Evolutionary conservation across 2,888 invertebrate genomes (phyloP).

Genomic region (Luffia ferchaultella): DNA sequence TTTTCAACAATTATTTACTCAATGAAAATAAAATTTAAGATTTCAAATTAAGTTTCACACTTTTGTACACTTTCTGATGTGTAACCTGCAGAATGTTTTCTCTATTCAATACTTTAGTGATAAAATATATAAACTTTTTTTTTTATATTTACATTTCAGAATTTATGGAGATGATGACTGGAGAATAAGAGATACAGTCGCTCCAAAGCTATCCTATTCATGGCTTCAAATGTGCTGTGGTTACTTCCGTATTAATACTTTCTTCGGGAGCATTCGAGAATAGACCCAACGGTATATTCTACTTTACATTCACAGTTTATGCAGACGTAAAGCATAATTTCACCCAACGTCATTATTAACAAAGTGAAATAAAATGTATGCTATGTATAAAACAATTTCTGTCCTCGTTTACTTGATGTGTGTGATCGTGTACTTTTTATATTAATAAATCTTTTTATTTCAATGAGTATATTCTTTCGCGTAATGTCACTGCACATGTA

Average conservation of each 20-base stretch:
- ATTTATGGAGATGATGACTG: slow-evolving; percentile 97
- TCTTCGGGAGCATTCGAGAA: background rate
- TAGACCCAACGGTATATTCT: slow-evolving; percentile 19
- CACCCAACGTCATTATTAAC: slow-evolving; percentile 34
- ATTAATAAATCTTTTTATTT: slow-evolving; percentile 59
- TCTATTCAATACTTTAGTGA: no score
- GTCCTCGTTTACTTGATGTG: slow-evolving; percentile 56
- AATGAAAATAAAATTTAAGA: no score
- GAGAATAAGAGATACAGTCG: slow-evolving; percentile 71
- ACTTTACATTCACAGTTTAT: slow-evolving; percentile 10
- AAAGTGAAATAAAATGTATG: slow-evolving; percentile 49
- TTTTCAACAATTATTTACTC: no score
- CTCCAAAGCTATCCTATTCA: slow-evolving; percentile 6
- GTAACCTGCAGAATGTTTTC: no score
- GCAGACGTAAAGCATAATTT: slow-evolving; percentile 16
- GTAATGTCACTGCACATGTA: background rate
- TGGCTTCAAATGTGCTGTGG: slow-evolving; percentile 11
- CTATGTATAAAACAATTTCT: slow-evolving; percentile 58
- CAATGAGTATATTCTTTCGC: background rate
- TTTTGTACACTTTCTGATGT: no score
- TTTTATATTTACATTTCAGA: no score
- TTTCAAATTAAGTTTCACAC: no score
- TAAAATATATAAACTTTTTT: no score
- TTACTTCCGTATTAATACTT: background rate
- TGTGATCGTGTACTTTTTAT: slow-evolving; percentile 61